Percentiles rank a stretch among this genome's conserved stretches.
These are phyloP conservation scores for Agrotis clavis DNA, from an alignment of 2,888 invertebrate genomes.

Conservation along the genomic window DNA sequence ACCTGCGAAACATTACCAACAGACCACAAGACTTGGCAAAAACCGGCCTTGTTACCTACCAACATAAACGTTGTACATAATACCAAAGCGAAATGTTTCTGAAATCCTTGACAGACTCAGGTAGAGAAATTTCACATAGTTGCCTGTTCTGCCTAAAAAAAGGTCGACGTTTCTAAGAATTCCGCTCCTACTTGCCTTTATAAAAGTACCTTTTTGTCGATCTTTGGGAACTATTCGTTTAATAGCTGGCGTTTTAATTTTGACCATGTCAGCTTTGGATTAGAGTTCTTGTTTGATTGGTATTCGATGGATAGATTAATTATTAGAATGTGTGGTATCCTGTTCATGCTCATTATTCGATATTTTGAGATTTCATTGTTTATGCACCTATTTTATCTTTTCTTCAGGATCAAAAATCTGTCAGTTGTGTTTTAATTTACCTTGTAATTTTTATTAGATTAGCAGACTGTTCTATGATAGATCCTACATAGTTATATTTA, in stretches of 20 bases:
- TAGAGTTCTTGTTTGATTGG: constrained; percentile 38
- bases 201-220: constrained; percentile 57
- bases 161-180: constrained; percentile 82
- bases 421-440: neutral
- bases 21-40: constrained; percentile 27
- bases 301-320: neutral
- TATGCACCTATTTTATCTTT: neutral
- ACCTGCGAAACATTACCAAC: constrained; percentile 23
- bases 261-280: constrained; percentile 9
- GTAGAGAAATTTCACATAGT: constrained; percentile 78
- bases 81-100: constrained; percentile 55
- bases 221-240: constrained; percentile 43
- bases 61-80: constrained; percentile 31
- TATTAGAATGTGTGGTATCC: constrained; percentile 2
- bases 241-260: constrained; percentile 38
- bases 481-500: neutral
- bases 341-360: neutral
- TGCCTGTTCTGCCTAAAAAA: constrained; percentile 70
- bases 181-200: constrained; percentile 59
- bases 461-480: neutral
- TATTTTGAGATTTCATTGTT: neutral
- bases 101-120: constrained; percentile 68
- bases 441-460: neutral
- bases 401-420: neutral
- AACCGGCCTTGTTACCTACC: constrained; percentile 4